Percentiles rank a stretch among this genome's conserved stretches.
Evolutionary conservation across 2,888 invertebrate species (phyloP).

Genomic region (Octonoba sinensis): DNA sequence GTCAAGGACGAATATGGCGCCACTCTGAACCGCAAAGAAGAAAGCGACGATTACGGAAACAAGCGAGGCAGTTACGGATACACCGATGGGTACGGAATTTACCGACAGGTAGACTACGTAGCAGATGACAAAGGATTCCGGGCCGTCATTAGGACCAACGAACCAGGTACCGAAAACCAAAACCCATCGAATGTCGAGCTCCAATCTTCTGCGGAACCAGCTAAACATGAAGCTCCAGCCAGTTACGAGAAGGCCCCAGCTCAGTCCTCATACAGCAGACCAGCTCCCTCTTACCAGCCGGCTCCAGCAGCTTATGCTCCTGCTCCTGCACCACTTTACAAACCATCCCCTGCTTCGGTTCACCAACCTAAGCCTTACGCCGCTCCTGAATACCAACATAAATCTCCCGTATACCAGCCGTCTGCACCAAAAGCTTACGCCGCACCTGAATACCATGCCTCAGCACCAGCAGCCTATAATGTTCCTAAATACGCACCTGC

Average conservation of each 20-base stretch:
- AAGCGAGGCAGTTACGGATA: constrained; percentile 65
- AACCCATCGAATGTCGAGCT: constrained; percentile 48
- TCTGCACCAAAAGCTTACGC: background rate
- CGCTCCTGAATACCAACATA: constrained; percentile 4
- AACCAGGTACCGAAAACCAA: constrained; percentile 64
- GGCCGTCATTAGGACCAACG: constrained; percentile 65
- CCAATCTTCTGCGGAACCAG: constrained; percentile 34
- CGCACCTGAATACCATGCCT: background rate
- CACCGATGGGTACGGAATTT: constrained; percentile 65
- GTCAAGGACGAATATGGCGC: constrained; percentile 64
- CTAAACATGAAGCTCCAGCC: constrained; percentile 9
- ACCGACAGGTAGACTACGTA: constrained; percentile 64
- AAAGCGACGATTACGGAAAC: constrained; percentile 65
- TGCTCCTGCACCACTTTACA: background rate
- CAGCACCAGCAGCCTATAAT: no score
- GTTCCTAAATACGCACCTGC: no score
- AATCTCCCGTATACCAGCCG: constrained; percentile 16
- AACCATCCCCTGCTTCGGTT: background rate
- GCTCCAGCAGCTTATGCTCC: constrained; percentile 31
- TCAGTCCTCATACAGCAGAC: constrained; percentile 1
- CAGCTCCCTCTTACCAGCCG: constrained; percentile 29
- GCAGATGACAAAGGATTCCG: constrained; percentile 65
- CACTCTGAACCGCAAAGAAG: constrained; percentile 61
- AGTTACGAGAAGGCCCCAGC: constrained; percentile 22
- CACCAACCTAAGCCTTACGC: background rate